A percentile compares a stretch with the other conserved stretches of the same genome.
Conservation (phyloP, 2,797 vertebrate species). For the Cottoperca gobio region DNA sequence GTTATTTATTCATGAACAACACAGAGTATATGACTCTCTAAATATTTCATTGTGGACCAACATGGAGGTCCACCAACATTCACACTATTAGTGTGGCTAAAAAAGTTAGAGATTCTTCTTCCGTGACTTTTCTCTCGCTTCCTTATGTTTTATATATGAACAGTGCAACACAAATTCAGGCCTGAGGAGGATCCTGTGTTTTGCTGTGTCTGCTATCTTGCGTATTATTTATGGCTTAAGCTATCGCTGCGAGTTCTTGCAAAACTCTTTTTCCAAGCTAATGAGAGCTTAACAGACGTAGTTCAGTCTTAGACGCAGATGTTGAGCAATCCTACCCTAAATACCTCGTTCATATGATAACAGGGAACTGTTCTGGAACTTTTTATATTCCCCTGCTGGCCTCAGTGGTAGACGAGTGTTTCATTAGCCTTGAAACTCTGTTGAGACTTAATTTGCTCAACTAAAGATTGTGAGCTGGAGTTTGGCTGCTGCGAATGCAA, state of each 20-base stretch:
- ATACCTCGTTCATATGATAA: background rate
- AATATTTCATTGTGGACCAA: background rate
- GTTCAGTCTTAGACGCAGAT: background rate
- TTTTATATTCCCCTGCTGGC: background rate
- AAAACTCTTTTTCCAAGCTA: background rate
- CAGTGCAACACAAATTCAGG: background rate
- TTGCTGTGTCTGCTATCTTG: background rate
- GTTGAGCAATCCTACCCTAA: background rate
- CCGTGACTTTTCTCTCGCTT: background rate
- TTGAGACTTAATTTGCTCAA: slow-evolving; percentile 29
- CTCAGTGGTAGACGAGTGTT: slow-evolving; percentile 29
- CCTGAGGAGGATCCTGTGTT: background rate
- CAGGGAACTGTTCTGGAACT: background rate
- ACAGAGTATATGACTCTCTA: background rate
- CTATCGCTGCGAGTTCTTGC: background rate
- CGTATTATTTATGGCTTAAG: background rate
- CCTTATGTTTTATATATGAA: background rate
- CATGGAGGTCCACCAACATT: background rate
- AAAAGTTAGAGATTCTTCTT: background rate
- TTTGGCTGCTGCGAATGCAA: slow-evolving; percentile 22
- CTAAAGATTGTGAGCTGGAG: slow-evolving; percentile 8
- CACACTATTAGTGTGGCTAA: background rate
- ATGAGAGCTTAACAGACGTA: too few species aligned
- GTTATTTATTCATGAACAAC: background rate
- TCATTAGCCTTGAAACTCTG: slow-evolving; percentile 14